phyloP scores from a whole-genome alignment of 92 coral and sea anemone species.

The Scolanthus callimorphus region DNA sequence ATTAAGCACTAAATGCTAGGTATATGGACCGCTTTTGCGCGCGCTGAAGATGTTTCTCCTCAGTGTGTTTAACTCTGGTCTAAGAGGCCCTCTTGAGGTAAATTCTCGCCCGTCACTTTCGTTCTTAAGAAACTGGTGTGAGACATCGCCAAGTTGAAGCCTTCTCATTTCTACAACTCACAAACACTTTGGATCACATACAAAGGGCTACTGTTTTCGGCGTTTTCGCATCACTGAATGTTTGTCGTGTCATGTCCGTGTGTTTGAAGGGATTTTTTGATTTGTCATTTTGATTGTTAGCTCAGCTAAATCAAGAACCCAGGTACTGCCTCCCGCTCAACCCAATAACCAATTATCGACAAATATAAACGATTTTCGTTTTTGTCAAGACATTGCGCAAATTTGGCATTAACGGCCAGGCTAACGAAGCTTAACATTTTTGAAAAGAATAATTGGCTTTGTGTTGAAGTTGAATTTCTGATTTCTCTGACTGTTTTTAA shows the following conservation, averaged over 20 bases:
- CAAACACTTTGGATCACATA: constrained; percentile 20
- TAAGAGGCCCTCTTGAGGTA: neutral
- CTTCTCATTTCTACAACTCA: constrained; percentile 5
- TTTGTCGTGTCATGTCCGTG: no score
- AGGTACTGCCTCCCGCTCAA: no score
- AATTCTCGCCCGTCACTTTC: neutral
- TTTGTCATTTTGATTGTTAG: constrained; percentile 36
- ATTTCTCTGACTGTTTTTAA: neutral
- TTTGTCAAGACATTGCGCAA: no score
- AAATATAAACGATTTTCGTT: no score
- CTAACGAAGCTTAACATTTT: no score
- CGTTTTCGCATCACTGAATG: no score
- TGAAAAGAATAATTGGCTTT: neutral
- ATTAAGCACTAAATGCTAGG: no score
- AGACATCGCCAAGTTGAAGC: constrained; percentile 3
- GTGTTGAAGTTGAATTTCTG: neutral
- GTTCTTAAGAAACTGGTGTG: neutral
- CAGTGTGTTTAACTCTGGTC: neutral
- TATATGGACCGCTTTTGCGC: no score
- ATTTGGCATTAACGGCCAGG: no score
- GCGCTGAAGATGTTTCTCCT: no score
- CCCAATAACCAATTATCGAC: no score
- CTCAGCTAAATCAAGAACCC: constrained; percentile 34
- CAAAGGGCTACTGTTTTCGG: constrained; percentile 26
- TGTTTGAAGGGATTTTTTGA: no score